A percentile compares a stretch with the other conserved stretches of the same genome.
phyloP scores from a whole-genome alignment of 2,888 invertebrate species.

The Ectemnius cavifrons region DNA sequence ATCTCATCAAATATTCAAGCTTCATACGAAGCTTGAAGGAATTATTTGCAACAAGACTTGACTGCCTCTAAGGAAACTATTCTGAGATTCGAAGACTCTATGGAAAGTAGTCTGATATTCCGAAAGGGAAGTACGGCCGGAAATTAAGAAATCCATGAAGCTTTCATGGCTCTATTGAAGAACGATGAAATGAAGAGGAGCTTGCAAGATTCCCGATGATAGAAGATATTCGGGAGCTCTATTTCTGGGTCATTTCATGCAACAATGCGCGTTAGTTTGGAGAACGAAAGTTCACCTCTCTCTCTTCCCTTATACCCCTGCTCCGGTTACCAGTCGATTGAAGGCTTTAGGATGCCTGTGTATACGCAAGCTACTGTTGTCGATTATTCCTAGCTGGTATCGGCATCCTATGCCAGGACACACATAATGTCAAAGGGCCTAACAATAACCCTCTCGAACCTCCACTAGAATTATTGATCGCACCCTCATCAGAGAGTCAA shows the following conservation, averaged over 20 bases:
- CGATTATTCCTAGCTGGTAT: constrained; percentile 18
- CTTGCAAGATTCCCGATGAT: constrained; percentile 16
- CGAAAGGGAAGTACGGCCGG: not conserved
- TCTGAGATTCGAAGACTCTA: too few relatives aligned
- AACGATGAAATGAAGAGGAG: not conserved
- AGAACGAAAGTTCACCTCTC: constrained; percentile 5
- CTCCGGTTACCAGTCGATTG: constrained; percentile 10
- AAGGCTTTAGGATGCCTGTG: constrained; percentile 18
- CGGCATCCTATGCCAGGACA: constrained; percentile 41
- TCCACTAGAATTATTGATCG: constrained; percentile 52
- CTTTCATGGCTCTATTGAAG: not conserved
- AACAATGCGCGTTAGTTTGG: constrained; percentile 37
- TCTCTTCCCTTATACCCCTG: constrained; percentile 21
- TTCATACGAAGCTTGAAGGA: too few relatives aligned
- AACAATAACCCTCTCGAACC: constrained; percentile 56
- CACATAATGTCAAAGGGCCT: constrained; percentile 60
- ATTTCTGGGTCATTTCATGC: constrained; percentile 32
- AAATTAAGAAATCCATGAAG: constrained; percentile 28
- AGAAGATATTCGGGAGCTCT: constrained; percentile 13
- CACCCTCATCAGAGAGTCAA: constrained; percentile 1
- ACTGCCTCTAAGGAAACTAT: too few relatives aligned
- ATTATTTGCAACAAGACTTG: too few relatives aligned
- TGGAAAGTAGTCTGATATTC: too few relatives aligned
- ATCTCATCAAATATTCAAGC: too few relatives aligned
- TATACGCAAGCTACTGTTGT: constrained; percentile 8